These are phyloP conservation scores for Sitophilus oryzae DNA, from an alignment of 1,140 invertebrate species.

Conservation along the genomic window DNA sequence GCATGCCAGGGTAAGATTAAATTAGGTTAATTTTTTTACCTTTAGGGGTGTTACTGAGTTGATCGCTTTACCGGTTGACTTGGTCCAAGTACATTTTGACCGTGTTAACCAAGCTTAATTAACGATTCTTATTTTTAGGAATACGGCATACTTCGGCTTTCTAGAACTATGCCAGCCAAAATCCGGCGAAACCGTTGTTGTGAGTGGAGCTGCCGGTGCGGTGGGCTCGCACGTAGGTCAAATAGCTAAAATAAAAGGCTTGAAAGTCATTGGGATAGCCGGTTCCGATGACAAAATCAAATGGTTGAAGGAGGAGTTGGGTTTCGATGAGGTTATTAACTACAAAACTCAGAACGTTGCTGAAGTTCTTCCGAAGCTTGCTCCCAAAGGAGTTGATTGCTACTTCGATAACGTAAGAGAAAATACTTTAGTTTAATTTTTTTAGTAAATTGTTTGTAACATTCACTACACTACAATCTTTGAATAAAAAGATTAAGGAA, in stretches of 20 bases:
- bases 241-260: slow-evolving; percentile 62
- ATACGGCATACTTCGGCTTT: slow-evolving; percentile 66
- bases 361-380: slow-evolving; percentile 51
- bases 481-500: too few species aligned
- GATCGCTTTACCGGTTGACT: too few species aligned
- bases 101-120: too few species aligned
- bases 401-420: slow-evolving; percentile 67
- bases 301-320: slow-evolving; percentile 56
- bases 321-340: slow-evolving; percentile 65
- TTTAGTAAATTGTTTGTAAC: neutral
- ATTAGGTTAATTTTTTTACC: slow-evolving; percentile 62
- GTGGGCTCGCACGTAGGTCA: slow-evolving; percentile 68
- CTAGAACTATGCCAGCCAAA: slow-evolving; percentile 61
- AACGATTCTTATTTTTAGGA: slow-evolving; percentile 20
- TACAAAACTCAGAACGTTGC: slow-evolving; percentile 59
- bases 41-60: slow-evolving; percentile 61
- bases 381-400: slow-evolving; percentile 63
- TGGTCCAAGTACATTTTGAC: too few species aligned
- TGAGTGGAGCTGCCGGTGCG: slow-evolving; percentile 60
- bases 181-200: slow-evolving; percentile 59
- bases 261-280: slow-evolving; percentile 64
- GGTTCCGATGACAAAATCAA: slow-evolving; percentile 65
- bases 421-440: neutral
- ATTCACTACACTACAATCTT: too few species aligned
- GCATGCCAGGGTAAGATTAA: slow-evolving; percentile 38